Conservation (phyloP, 2,113 vertebrate genomes). For the Austrofundulus limnaeus region DNA sequence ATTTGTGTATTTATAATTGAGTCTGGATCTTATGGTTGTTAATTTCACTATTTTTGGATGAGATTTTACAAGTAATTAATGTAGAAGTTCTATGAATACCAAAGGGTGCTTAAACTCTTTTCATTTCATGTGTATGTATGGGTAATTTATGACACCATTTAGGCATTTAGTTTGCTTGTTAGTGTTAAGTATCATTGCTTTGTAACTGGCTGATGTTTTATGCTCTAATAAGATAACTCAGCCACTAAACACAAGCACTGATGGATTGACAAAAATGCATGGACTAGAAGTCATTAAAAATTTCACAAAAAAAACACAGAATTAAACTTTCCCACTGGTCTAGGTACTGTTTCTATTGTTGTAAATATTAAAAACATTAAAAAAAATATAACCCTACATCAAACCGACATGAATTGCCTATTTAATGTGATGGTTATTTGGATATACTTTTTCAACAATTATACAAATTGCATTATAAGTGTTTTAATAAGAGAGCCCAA, state of each 20-base stretch:
- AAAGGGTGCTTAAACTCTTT: background rate
- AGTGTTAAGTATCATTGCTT: slow-evolving; percentile 17
- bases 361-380: background rate
- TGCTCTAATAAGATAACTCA: slow-evolving; percentile 33
- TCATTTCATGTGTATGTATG: background rate
- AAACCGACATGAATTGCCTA: background rate
- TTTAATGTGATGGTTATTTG: background rate
- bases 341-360: slow-evolving; percentile 12
- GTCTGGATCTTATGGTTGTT: background rate
- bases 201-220: slow-evolving; percentile 33
- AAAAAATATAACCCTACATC: background rate
- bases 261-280: slow-evolving; percentile 25
- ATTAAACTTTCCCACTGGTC: slow-evolving; percentile 7
- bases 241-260: slow-evolving; percentile 24
- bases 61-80: background rate
- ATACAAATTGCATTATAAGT: background rate
- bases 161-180: slow-evolving; percentile 20
- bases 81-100: background rate
- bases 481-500: background rate
- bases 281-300: slow-evolving; percentile 20
- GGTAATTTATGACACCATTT: slow-evolving; percentile 6
- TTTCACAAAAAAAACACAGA: slow-evolving; percentile 22
- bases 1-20: background rate
- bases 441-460: slow-evolving; percentile 23
- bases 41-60: background rate